A percentile compares a stretch with the other conserved stretches of the same genome.
These are phyloP conservation scores for Oncorhynchus gorbuscha DNA, from an alignment of 2,113 vertebrate genomes.

Conservation along the genomic window DNA sequence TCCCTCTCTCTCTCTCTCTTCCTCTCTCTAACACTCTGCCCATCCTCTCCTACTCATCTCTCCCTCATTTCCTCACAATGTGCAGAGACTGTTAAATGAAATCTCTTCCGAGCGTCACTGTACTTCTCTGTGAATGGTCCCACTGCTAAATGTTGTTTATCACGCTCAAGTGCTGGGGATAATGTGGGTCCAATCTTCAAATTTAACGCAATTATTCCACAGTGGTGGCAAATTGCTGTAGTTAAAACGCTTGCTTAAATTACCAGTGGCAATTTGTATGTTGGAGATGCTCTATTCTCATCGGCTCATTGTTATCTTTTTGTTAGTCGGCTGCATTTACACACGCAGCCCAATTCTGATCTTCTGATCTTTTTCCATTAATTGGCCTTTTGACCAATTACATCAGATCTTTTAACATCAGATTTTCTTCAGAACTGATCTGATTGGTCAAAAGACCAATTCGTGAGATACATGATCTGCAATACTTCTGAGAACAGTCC, in stretches of 20 bases:
- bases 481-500: neutral
- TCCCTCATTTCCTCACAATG: conserved; percentile 15
- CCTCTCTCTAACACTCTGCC: neutral
- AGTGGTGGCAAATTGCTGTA: conserved; percentile 29
- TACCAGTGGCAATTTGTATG: conserved; percentile 9
- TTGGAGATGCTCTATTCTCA: conserved; percentile 1
- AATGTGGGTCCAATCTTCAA: conserved; percentile 12
- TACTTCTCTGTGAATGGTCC: conserved; percentile 1
- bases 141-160: conserved; percentile 16
- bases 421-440: neutral
- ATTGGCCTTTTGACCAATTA: neutral
- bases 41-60: neutral
- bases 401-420: neutral
- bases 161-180: conserved; percentile 11
- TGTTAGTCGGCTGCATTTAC: neutral
- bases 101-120: conserved; percentile 14
- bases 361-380: neutral
- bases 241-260: conserved; percentile 24
- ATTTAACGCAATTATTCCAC: conserved; percentile 12
- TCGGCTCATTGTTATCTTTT: neutral
- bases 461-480: neutral
- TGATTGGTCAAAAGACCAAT: no score
- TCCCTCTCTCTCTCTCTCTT: neutral
- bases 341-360: neutral
- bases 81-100: conserved; percentile 26